Evolutionary conservation across 2,113 vertebrate species (phyloP).

Genomic region (Cinclus cinclus): DNA sequence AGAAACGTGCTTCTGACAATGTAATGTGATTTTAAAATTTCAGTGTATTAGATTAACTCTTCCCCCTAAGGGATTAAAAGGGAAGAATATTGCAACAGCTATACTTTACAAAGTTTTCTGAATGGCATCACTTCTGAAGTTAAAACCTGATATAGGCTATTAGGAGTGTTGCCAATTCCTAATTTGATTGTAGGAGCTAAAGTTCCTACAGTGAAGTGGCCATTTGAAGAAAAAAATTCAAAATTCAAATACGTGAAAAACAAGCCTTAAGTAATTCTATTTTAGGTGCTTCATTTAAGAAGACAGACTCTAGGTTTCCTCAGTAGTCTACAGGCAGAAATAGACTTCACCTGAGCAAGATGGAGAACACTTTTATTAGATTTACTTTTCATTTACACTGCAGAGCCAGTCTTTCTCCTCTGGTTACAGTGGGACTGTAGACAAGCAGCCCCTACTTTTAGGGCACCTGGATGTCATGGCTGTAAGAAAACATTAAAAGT

Average conservation of each 20-base stretch:
- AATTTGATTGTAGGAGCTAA: background rate
- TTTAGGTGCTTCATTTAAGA: background rate
- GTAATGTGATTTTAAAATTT: conserved; percentile 36
- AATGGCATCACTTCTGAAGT: background rate
- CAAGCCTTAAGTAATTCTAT: background rate
- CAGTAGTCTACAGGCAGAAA: background rate
- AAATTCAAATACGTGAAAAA: background rate
- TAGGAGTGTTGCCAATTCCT: background rate
- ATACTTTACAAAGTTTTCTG: background rate
- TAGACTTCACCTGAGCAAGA: background rate
- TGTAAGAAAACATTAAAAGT: background rate
- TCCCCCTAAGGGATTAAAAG: background rate
- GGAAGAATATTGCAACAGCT: background rate
- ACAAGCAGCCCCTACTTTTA: background rate
- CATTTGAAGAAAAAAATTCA: background rate
- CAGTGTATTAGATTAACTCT: conserved; percentile 3
- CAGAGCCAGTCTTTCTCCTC: background rate
- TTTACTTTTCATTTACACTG: background rate
- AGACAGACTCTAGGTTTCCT: background rate
- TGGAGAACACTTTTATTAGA: background rate
- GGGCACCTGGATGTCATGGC: background rate
- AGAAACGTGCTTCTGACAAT: background rate
- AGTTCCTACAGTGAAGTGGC: background rate
- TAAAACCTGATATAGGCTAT: background rate
- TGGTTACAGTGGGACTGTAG: background rate